A percentile compares a stretch with the other conserved stretches of the same genome.
Evolutionary conservation across 2,888 invertebrate genomes (phyloP).

Genomic region (Heliconius ethilla): DNA sequence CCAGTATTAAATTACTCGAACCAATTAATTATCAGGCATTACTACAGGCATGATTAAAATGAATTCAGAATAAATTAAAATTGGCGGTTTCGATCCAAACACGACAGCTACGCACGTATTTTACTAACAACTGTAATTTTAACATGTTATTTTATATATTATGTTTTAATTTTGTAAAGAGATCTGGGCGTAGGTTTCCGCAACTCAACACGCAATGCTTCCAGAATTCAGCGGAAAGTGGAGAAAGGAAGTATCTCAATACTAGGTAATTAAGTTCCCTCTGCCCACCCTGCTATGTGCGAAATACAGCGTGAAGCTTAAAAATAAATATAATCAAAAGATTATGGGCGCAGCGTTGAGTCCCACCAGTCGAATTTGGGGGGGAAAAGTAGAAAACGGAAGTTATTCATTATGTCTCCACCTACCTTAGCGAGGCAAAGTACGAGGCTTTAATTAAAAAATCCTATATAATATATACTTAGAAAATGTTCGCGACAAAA

Average conservation of each 20-base stretch:
- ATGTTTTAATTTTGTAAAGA: neutral
- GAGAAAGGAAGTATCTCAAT: neutral
- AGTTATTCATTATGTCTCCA: no score
- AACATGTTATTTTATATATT: neutral
- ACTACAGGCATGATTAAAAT: constrained; percentile 28
- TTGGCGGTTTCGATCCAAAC: constrained; percentile 2
- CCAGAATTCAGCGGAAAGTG: neutral
- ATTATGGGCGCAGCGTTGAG: no score
- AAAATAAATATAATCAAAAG: neutral
- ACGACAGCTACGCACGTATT: neutral
- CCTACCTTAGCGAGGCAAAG: no score
- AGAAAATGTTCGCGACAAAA: no score
- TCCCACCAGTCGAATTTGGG: neutral
- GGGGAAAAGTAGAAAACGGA: neutral
- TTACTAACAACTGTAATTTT: neutral
- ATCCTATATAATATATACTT: no score
- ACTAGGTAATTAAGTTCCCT: no score
- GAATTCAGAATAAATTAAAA: constrained; percentile 31
- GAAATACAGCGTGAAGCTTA: neutral
- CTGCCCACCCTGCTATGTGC: neutral
- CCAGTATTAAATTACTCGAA: constrained; percentile 23
- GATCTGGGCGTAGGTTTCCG: neutral
- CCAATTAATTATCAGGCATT: constrained; percentile 32
- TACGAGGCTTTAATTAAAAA: no score
- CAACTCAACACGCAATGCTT: neutral